A percentile compares a stretch with the other conserved stretches of the same genome.
These are phyloP conservation scores for Dolichotis patagonum DNA, from an alignment of 2,113 vertebrate genomes.

Conservation along the genomic window DNA sequence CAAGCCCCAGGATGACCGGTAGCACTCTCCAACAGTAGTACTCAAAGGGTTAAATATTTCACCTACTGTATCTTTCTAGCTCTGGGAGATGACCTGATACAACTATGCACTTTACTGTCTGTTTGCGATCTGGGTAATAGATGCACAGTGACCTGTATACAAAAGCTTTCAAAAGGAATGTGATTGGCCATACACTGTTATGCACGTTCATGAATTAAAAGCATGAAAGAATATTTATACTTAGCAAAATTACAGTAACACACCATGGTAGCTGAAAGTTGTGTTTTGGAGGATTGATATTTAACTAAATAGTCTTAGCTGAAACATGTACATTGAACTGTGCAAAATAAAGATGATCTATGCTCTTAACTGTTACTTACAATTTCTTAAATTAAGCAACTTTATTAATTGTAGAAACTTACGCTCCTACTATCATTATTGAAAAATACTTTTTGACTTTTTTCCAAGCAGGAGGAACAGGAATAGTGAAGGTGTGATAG, in stretches of 20 bases:
- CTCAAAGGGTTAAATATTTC: neutral
- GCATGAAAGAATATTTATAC: neutral
- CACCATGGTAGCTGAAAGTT: neutral
- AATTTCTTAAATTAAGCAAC: neutral
- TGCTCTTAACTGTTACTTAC: neutral
- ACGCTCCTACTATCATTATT: neutral
- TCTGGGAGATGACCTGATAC: neutral
- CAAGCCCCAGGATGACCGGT: neutral
- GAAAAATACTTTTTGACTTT: neutral
- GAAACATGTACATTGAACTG: neutral
- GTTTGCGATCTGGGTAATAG: neutral
- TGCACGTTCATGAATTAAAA: neutral
- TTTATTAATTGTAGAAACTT: neutral
- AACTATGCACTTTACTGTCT: neutral
- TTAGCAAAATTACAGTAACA: neutral
- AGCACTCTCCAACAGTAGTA: neutral
- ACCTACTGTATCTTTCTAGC: neutral
- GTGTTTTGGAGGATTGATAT: neutral
- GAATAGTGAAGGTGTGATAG: conserved; percentile 11
- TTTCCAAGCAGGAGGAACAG: neutral
- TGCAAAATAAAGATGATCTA: neutral
- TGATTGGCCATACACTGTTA: neutral
- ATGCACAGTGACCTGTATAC: neutral
- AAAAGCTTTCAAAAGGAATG: neutral
- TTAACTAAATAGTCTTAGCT: neutral